Conservation (phyloP, 2,888 invertebrate species). For the Drosophila tripunctata region DNA sequence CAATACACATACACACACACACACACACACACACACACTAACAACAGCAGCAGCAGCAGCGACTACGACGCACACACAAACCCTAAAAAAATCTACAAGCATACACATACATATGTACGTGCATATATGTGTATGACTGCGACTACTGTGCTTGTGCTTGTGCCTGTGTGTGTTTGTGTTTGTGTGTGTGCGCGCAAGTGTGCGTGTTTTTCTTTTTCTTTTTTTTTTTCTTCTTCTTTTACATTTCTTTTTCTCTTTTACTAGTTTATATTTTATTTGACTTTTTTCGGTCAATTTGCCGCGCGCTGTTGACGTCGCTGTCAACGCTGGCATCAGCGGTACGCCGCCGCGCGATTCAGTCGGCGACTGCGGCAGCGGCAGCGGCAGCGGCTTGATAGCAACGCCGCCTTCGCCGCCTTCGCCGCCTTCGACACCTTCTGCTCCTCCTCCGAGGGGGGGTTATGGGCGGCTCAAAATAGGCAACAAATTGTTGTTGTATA, state of each 20-base stretch:
- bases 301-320: slow-evolving; percentile 56
- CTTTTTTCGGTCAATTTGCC: slow-evolving; percentile 52
- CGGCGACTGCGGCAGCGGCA: background rate
- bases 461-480: slow-evolving; percentile 43
- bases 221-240: slow-evolving; percentile 56
- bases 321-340: slow-evolving; percentile 45
- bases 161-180: slow-evolving; percentile 27
- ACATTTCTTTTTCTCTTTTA: slow-evolving; percentile 54
- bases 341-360: slow-evolving; percentile 10
- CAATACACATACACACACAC: slow-evolving; percentile 52
- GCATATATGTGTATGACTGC: too few species aligned
- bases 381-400: slow-evolving; percentile 9
- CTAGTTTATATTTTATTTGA: too few species aligned
- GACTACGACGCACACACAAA: slow-evolving; percentile 47
- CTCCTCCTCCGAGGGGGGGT: slow-evolving; percentile 8
- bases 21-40: slow-evolving; percentile 45
- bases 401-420: slow-evolving; percentile 6
- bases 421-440: too few species aligned
- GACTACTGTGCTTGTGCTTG: too few species aligned
- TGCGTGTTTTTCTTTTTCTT: slow-evolving; percentile 66
- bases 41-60: too few species aligned
- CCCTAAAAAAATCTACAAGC: slow-evolving; percentile 38
- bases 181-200: slow-evolving; percentile 46
- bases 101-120: slow-evolving; percentile 40
- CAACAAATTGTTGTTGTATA: background rate